Conservation (phyloP, 1,140 invertebrate species). For the Euborellia annulipes region DNA sequence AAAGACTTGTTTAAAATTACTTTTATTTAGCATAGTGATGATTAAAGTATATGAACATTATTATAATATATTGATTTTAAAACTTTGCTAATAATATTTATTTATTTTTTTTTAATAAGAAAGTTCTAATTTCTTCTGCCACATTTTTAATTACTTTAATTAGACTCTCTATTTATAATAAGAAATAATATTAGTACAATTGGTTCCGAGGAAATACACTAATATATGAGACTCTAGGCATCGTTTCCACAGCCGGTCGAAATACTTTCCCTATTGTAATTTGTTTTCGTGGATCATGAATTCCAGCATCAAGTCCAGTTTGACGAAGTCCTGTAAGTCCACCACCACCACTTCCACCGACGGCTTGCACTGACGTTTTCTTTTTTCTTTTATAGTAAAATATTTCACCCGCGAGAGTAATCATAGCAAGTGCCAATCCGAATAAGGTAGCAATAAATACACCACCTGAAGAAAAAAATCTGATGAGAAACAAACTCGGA, state of each 20-base stretch:
- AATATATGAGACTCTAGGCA: constrained; percentile 31
- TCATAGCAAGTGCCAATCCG: constrained; percentile 63
- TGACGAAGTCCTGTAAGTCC: not conserved
- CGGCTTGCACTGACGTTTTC: constrained; percentile 15
- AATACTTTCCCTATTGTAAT: constrained; percentile 29
- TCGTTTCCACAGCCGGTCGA: constrained; percentile 25
- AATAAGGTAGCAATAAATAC: constrained; percentile 79
- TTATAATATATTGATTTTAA: too few relatives aligned
- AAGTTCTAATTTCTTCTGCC: too few relatives aligned
- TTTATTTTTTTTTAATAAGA: too few relatives aligned
- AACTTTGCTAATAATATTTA: too few relatives aligned
- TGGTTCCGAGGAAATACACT: constrained; percentile 30
- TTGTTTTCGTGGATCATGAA: constrained; percentile 19
- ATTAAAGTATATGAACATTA: too few relatives aligned
- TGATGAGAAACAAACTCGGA: too few relatives aligned
- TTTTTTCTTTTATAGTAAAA: constrained; percentile 56
- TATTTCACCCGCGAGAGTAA: constrained; percentile 62
- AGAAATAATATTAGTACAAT: constrained; percentile 3
- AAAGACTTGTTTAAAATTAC: too few relatives aligned
- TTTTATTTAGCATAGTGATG: too few relatives aligned
- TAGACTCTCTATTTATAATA: too few relatives aligned
- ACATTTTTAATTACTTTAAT: too few relatives aligned
- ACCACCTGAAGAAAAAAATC: constrained; percentile 40
- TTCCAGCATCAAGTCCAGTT: not conserved
- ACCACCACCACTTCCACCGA: not conserved